Base-by-base conservation (phyloP, 2,888 invertebrate genomes). In the Nowickia ferox region DNA sequence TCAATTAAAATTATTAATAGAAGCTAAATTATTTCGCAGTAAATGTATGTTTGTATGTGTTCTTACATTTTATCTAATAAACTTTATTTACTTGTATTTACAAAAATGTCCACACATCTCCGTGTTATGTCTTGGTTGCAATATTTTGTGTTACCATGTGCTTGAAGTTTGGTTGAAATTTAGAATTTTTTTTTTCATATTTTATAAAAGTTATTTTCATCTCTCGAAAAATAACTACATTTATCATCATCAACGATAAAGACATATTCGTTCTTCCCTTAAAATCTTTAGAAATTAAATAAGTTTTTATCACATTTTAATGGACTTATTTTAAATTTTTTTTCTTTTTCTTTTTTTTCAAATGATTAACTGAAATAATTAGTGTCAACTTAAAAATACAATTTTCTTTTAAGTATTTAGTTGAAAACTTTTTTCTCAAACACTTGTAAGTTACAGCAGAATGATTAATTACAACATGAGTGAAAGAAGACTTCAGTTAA, bases 381-480 rank as follows among this genome's bases (percentile, higher is more conserved):
- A 85, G 85, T 85, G 85, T 85, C 85, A 86, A 79, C 75, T 82
- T 86, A 59, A 82, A 85, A 82, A 82, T 61, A 57, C 48, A 78
- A 74, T 72, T 74, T 68, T 55, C 66, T 61, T 65, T 19, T 51
- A 51, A 76, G n/a, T 59, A 38, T 38, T 61, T 42, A 4, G 19
- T 48, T 57, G 4, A 9, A 22, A 48, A n/a, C 53, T 15, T 19
- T 59, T 51, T 65, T 71, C 11, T 15, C 38, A n/a, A 61, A 53
- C 55, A 65, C 63, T 80, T 51, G 61, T 22, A 75, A 79, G 71
- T 79, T 77, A 76, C 71, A 71, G 65, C 71, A 53, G 76, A 86
- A 79, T 86, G 85, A 86, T 86, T 86, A 86, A 86, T 85, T 85
- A 85, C 74, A 63, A 48, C 42, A 61, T 59, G 77, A 77, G 53